Percentiles rank a stretch among this genome's conserved stretches.
These are phyloP conservation scores for Lycophotia porphyrea DNA, from an alignment of 2,888 invertebrate species.

Conservation along the genomic window DNA sequence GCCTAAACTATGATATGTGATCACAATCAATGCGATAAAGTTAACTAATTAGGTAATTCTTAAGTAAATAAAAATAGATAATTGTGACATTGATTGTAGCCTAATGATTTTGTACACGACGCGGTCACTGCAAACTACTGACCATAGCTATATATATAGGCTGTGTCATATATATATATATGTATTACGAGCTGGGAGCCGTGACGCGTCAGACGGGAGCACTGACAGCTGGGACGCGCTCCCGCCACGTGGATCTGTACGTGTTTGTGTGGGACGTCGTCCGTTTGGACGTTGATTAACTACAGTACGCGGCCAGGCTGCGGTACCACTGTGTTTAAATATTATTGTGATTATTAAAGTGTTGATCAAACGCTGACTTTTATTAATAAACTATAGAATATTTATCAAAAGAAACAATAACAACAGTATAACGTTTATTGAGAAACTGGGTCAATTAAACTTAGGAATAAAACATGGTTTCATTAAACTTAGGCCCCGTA, in stretches of 20 bases:
- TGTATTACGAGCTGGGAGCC: neutral
- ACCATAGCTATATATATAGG: neutral
- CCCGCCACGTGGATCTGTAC: neutral
- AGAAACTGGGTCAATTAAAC: slow-evolving; percentile 16
- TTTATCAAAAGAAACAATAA: slow-evolving; percentile 23
- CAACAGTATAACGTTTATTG: slow-evolving; percentile 44
- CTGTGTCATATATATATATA: too few relatives aligned
- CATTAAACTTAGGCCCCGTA: neutral
- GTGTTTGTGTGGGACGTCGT: neutral
- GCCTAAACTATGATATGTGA: slow-evolving; percentile 62
- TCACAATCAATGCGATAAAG: slow-evolving; percentile 49
- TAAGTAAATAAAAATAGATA: slow-evolving; percentile 27
- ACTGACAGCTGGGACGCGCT: neutral
- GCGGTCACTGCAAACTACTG: slow-evolving; percentile 4
- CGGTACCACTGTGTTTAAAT: slow-evolving; percentile 41
- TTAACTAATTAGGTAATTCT: slow-evolving; percentile 45
- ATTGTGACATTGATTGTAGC: slow-evolving; percentile 24
- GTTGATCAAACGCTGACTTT: slow-evolving; percentile 71
- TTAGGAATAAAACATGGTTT: neutral
- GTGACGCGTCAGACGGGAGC: too few relatives aligned
- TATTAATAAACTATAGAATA: slow-evolving; percentile 26
- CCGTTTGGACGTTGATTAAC: neutral
- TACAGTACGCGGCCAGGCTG: slow-evolving; percentile 46
- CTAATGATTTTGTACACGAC: slow-evolving; percentile 12
- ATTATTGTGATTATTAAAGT: slow-evolving; percentile 75